Base-by-base conservation (phyloP, 2,797 vertebrate species). In the Pteropus rufus region DNA sequence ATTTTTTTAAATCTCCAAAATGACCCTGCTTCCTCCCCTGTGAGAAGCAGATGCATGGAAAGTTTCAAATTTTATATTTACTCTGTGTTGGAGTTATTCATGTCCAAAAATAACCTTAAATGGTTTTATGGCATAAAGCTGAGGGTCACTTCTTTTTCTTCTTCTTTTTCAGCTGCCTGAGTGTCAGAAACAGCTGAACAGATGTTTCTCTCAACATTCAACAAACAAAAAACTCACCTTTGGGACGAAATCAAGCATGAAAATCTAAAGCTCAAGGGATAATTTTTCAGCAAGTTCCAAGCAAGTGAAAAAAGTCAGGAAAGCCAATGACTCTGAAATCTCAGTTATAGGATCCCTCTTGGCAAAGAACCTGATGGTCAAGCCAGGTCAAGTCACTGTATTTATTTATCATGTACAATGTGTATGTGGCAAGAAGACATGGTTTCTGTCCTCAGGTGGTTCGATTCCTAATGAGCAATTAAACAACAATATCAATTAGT, bases 111-210 rank as follows among this genome's bases (percentile, higher is more conserved):
- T 92, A 88, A 91, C 86, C 31, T 91, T 58, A 82, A 93, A 89
- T 89, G 16, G 4, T 36, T 94, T 96, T 85, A 81, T 1, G 1
- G 14, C 56, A 82, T 44, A 88, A 93, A 88, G 15, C 49, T 67
- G 56, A 93, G 10, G 12, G 23, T 62, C 1, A 24, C 49, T 76
- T 29, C 21, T 41, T 64, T 54, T 34, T 34, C 8, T 46, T 34
- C 8, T 46, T 24, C 70, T 49, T 84, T n/a, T 92, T 90, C n/a
- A 82, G 16, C 18, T 96, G 29, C 21, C 77, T n/a, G 41, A 85
- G 31, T 69, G 65, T 89, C 72, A 94, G 73, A 97, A 96, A 94
- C 36, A 95, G 29, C 58, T 86, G 79, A 95, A 92, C 62, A 95
- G 81, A 85, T 88, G 73, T 91, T 96, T 86, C 36, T 86, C 19